Base-by-base conservation (phyloP, 2,797 vertebrate genomes). In the Microchirus variegatus region DNA sequence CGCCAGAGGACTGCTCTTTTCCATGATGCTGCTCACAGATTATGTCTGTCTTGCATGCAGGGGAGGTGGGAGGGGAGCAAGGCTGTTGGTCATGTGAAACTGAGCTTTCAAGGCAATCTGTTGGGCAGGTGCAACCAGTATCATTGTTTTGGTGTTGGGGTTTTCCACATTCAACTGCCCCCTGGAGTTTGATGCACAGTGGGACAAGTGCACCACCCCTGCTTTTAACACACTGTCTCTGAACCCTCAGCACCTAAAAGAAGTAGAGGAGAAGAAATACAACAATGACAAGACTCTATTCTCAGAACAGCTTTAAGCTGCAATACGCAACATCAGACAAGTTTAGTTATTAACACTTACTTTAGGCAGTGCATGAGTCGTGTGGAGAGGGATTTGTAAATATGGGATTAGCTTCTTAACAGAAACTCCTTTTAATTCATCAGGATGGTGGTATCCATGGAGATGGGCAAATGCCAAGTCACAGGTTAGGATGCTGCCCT, bases 381-480 rank as follows among this genome's bases (percentile, higher is more conserved):
- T 92, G 53, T 89, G 85, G 22, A 89, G 66, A 1, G 95, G 95
- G 60, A 98, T 93, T 80, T 93, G 93, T 74, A 98, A 78, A 6
- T 94, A 95, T 37, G 96, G 95, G 87, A 99, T 95, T 68, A 97
- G 78, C 58, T 95, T 90, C 63, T 89, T 89, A 68, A 98, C 66
- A 37, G 67, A 82, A 22, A 91, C 70, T 43, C 96, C 95, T 10
- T 89, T 86, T 84, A 96, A 70, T 40, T 95, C 95, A 55, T 94
- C 92, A 0, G 81, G 15, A 11, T 90, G 71, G 35, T 85, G 62
- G 71, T 94, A 97, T 66, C 95, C 96, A 73, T 94, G 93, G 60
- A 99, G 93, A 77, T 93, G 91, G 12, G 96, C 94, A 83, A 97
- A 98, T 11, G 91, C 86, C 16, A 81, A 65, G 67, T 99, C 95